Evolutionary conservation across 1,140 invertebrate species (phyloP).

Genomic region (Dermatophagoides farinae): DNA sequence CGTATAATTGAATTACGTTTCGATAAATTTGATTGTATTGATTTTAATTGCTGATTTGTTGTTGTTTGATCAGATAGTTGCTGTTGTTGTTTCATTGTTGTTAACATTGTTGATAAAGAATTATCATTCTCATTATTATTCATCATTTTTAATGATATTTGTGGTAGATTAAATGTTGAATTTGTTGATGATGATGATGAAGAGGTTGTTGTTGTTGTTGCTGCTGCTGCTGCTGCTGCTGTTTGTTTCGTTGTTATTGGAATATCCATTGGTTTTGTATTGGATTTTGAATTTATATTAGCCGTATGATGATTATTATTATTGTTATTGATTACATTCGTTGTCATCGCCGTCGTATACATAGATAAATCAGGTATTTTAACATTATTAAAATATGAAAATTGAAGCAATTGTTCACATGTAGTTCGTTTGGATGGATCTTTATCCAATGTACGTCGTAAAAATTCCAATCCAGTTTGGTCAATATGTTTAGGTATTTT

Average conservation of each 20-base stretch:
- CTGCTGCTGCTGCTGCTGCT: neutral
- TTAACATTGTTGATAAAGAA: neutral
- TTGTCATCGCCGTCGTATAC: neutral
- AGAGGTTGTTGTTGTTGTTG: neutral
- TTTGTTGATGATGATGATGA: neutral
- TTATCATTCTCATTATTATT: neutral
- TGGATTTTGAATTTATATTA: neutral
- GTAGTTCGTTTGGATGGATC: constrained; percentile 75
- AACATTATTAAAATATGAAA: constrained; percentile 48
- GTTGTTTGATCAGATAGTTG: neutral
- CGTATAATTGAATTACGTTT: neutral
- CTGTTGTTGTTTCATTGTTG: neutral
- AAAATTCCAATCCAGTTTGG: constrained; percentile 51
- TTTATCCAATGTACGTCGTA: constrained; percentile 76
- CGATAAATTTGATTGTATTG: no score
- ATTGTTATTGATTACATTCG: neutral
- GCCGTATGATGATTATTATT: neutral
- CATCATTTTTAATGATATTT: neutral
- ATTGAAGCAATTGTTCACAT: constrained; percentile 64
- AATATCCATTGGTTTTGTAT: neutral
- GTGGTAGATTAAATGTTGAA: neutral
- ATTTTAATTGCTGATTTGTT: neutral
- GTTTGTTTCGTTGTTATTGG: neutral
- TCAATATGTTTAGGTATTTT: constrained; percentile 51
- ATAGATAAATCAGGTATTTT: constrained; percentile 15